Conservation (phyloP, 2,888 invertebrate species). For the Adelphocoris suturalis region DNA sequence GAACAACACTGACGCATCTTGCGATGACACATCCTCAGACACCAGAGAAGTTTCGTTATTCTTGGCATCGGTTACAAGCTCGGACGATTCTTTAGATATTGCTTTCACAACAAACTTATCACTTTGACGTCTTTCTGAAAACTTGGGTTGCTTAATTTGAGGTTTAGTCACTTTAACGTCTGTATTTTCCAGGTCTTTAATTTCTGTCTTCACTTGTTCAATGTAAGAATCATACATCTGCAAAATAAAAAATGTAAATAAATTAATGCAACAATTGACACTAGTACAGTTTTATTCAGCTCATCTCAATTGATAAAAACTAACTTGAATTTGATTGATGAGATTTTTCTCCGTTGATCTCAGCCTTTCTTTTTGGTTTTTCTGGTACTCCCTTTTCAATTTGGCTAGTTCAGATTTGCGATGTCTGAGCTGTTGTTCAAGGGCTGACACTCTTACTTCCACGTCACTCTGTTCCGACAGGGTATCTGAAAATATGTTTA, state of each 20-base stretch:
- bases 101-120: conserved; percentile 59
- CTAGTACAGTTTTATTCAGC: neutral
- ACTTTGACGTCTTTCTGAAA: conserved; percentile 73
- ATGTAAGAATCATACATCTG: conserved; percentile 77
- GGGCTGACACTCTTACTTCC: conserved; percentile 79
- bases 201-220: conserved; percentile 77
- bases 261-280: neutral
- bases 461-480: conserved; percentile 80
- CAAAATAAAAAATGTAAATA: conserved; percentile 20
- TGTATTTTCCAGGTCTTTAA: conserved; percentile 78
- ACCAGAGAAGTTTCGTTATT: conserved; percentile 43
- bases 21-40: conserved; percentile 45
- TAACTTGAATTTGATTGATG: conserved; percentile 80
- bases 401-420: conserved; percentile 80
- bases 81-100: conserved; percentile 44
- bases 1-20: conserved; percentile 45
- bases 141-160: conserved; percentile 79
- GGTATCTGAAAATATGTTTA: conserved; percentile 70
- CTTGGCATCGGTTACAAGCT: conserved; percentile 6
- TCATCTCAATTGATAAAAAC: neutral
- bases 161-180: conserved; percentile 77
- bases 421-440: conserved; percentile 80
- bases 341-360: conserved; percentile 80
- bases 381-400: conserved; percentile 79
- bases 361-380: conserved; percentile 79